Conservation (phyloP, 2,113 vertebrate species). For the Uropsilus gracilis region DNA sequence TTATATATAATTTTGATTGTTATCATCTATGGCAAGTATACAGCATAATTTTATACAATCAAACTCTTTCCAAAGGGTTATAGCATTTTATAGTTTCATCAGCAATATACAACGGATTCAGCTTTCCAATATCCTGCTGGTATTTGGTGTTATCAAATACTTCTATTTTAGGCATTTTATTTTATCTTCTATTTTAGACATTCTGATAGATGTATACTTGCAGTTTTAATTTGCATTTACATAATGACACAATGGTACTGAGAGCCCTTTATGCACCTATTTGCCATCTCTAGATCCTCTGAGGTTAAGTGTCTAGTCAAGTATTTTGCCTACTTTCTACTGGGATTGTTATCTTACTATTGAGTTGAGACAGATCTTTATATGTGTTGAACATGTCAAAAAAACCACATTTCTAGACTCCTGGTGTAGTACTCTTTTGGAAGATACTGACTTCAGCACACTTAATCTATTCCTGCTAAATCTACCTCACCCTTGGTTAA, state of each 20-base stretch:
- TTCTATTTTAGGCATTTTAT: not conserved
- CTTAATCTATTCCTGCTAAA: not conserved
- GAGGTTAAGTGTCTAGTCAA: not conserved
- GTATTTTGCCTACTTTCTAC: not conserved
- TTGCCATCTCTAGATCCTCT: not conserved
- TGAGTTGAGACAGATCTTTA: not conserved
- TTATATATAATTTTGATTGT: not conserved
- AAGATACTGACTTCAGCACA: not conserved
- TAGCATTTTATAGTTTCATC: too few relatives aligned
- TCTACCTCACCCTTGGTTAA: not conserved
- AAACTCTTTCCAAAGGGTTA: not conserved
- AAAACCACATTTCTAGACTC: not conserved
- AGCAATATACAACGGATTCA: too few relatives aligned
- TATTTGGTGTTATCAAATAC: not conserved
- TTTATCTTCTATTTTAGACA: not conserved
- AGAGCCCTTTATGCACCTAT: not conserved
- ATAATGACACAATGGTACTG: constrained; percentile 3
- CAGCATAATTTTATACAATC: not conserved
- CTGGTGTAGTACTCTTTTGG: not conserved
- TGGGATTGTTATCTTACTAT: not conserved
- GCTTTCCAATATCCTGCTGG: not conserved
- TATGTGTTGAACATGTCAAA: not conserved
- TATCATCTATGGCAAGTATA: not conserved
- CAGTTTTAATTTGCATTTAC: constrained; percentile 16
- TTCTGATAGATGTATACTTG: not conserved